Evolutionary conservation across 2,888 invertebrate species (phyloP).

Genomic region (Cremastobaeus sp.): DNA sequence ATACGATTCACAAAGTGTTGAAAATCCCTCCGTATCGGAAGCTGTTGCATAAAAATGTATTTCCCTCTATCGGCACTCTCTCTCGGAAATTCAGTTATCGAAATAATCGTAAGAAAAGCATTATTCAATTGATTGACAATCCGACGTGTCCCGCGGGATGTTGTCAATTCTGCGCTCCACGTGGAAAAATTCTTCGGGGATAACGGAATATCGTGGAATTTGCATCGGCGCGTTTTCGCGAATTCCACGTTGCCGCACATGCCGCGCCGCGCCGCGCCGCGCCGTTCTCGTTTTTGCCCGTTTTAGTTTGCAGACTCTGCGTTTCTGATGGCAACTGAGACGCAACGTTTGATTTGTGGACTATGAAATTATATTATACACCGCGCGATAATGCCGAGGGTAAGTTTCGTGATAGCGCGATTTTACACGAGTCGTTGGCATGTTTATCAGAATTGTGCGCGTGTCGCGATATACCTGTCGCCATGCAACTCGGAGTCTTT

Average conservation of each 20-base stretch:
- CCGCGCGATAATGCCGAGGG: slow-evolving; percentile 48
- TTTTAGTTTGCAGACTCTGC: no score
- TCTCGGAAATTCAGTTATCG: slow-evolving; percentile 24
- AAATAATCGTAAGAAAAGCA: slow-evolving; percentile 34
- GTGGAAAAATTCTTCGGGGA: slow-evolving; percentile 11
- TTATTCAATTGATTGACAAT: slow-evolving; percentile 38
- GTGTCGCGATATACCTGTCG: slow-evolving; percentile 40
- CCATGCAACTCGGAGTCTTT: slow-evolving; percentile 41
- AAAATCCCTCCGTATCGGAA: slow-evolving; percentile 6
- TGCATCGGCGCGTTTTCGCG: slow-evolving; percentile 6
- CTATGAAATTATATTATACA: slow-evolving; percentile 53
- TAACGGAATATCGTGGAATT: slow-evolving; percentile 2
- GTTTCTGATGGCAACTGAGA: slow-evolving; percentile 21
- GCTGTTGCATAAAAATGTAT: slow-evolving; percentile 22
- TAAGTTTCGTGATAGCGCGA: slow-evolving; percentile 47
- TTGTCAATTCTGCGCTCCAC: slow-evolving; percentile 1
- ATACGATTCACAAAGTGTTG: slow-evolving; percentile 14
- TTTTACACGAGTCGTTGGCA: slow-evolving; percentile 43
- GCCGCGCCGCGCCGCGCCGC: no score
- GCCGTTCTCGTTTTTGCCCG: no score
- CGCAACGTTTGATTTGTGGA: slow-evolving; percentile 49
- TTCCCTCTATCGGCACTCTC: not conserved
- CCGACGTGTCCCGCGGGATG: slow-evolving; percentile 12
- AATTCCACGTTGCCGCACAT: no score
- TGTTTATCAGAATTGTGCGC: slow-evolving; percentile 50